These are phyloP conservation scores for Lordiphosa stackelbergi DNA, from an alignment of 1,140 invertebrate species.

Conservation along the genomic window DNA sequence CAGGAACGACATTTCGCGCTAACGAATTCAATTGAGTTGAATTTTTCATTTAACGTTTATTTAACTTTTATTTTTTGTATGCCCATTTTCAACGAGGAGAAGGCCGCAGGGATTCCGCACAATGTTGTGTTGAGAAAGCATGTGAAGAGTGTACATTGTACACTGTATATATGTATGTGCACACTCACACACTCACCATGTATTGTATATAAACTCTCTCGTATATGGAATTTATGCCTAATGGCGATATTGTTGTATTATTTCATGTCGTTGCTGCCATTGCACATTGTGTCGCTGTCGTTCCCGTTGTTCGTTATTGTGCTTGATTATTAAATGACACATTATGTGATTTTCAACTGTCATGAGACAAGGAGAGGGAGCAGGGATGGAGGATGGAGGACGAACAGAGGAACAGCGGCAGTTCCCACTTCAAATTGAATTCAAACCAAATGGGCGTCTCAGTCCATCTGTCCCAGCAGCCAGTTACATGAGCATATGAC, in stretches of 20 bases:
- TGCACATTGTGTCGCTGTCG: constrained; percentile 45
- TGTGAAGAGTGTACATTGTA: constrained; percentile 12
- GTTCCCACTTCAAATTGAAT: constrained; percentile 56
- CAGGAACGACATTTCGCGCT: constrained; percentile 68
- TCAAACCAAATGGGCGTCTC: constrained; percentile 46
- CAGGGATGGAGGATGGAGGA: neutral
- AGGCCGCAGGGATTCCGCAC: constrained; percentile 44
- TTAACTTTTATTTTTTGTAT: constrained; percentile 66
- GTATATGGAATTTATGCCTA: constrained; percentile 64
- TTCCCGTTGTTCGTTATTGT: constrained; percentile 53
- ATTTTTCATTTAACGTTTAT: constrained; percentile 75
- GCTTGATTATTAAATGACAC: constrained; percentile 76
- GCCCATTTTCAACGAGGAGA: constrained; percentile 32
- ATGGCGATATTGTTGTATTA: constrained; percentile 66
- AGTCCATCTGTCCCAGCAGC: constrained; percentile 37
- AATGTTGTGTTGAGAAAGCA: constrained; percentile 14
- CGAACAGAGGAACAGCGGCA: constrained; percentile 2
- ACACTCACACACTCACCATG: constrained; percentile 7
- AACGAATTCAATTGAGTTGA: constrained; percentile 76
- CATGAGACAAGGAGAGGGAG: constrained; percentile 1
- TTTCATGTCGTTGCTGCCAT: constrained; percentile 17
- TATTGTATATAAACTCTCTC: constrained; percentile 10
- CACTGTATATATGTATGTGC: constrained; percentile 10
- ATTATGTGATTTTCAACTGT: constrained; percentile 70
- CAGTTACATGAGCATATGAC: constrained; percentile 66